Evolutionary conservation across 2,888 invertebrate species (phyloP).

Genomic region (Andricus curvator): DNA sequence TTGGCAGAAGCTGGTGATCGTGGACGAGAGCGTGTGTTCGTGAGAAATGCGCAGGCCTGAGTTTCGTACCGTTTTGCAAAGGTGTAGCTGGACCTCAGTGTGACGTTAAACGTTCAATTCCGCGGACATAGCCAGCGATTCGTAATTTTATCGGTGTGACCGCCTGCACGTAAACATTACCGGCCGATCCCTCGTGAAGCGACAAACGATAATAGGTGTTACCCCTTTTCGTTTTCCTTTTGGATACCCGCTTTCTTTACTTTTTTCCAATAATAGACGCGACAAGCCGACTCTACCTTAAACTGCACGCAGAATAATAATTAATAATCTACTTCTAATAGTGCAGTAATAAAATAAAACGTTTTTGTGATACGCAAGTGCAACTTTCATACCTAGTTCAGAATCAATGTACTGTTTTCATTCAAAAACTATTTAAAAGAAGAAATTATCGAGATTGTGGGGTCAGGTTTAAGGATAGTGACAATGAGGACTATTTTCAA

Average conservation of each 20-base stretch:
- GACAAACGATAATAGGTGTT: slow-evolving; percentile 39
- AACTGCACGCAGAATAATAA: not conserved
- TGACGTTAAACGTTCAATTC: slow-evolving; percentile 72
- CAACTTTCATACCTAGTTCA: not conserved
- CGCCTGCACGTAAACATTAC: slow-evolving; percentile 57
- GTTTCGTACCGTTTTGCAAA: slow-evolving; percentile 61
- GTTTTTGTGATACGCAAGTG: not conserved
- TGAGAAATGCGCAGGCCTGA: slow-evolving; percentile 66
- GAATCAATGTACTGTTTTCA: not conserved
- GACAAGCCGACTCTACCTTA: slow-evolving; percentile 6
- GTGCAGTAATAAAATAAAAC: not conserved
- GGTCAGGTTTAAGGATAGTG: not conserved
- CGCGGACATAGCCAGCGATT: slow-evolving; percentile 59
- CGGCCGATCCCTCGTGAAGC: slow-evolving; percentile 30
- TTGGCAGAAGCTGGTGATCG: slow-evolving; percentile 59
- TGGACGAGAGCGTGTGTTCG: slow-evolving; percentile 48
- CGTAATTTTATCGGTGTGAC: slow-evolving; percentile 56
- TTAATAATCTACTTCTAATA: not conserved
- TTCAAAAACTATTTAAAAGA: not conserved
- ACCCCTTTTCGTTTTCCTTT: slow-evolving; percentile 26
- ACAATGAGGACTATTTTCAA: no score
- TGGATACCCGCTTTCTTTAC: slow-evolving; percentile 19
- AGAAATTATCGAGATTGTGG: not conserved
- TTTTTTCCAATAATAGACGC: slow-evolving; percentile 42
- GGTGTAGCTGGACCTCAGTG: slow-evolving; percentile 70